Conservation (phyloP, 1,140 invertebrate genomes). For the Zaprionus nigranus region DNA sequence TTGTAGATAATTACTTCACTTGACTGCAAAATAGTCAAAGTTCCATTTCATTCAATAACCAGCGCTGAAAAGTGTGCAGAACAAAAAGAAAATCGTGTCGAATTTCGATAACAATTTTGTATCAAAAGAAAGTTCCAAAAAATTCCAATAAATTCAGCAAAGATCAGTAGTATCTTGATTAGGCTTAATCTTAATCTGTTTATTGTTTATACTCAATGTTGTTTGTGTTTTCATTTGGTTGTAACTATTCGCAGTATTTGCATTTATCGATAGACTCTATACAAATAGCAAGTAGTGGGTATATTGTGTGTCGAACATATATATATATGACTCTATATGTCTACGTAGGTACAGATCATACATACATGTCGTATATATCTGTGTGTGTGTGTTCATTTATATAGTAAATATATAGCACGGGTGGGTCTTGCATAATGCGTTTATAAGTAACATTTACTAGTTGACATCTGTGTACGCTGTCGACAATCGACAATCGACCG, state of each 20-base stretch:
- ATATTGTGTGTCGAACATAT: constrained; percentile 22
- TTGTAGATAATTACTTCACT: too few relatives aligned
- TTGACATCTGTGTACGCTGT: constrained; percentile 27
- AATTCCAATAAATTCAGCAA: constrained; percentile 1
- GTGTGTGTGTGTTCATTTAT: constrained; percentile 24
- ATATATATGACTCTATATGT: constrained; percentile 15
- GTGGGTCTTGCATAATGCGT: constrained; percentile 56
- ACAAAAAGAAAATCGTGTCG: neutral
- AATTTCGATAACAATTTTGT: neutral
- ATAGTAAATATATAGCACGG: constrained; percentile 53
- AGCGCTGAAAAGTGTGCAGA: too few relatives aligned
- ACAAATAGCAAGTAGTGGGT: constrained; percentile 18
- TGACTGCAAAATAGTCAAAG: too few relatives aligned
- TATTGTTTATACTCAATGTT: constrained; percentile 10
- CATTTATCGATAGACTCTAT: constrained; percentile 19
- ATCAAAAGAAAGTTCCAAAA: neutral
- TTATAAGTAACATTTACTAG: constrained; percentile 41
- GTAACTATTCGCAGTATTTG: neutral
- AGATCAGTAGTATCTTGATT: neutral
- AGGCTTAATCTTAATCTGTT: neutral
- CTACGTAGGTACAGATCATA: neutral
- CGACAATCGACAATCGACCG: constrained; percentile 10
- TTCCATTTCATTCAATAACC: too few relatives aligned
- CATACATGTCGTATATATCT: constrained; percentile 1
- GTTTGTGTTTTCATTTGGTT: neutral